Conservation (phyloP, 1,140 invertebrate species). For the Pseudomyrmex cubaensis region DNA sequence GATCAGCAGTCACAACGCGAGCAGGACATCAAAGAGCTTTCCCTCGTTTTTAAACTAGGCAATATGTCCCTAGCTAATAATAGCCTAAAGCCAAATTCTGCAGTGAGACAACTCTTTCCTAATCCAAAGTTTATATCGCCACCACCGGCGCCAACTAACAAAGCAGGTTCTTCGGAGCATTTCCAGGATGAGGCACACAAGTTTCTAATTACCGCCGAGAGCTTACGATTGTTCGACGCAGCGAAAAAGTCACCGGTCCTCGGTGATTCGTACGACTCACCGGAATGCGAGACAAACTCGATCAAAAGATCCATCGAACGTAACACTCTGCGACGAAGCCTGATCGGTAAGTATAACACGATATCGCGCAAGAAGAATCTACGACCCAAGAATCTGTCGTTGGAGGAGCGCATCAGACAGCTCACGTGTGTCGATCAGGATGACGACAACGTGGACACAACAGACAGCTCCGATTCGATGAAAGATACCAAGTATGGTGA, state of each 20-base stretch:
- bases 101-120: conserved; percentile 90
- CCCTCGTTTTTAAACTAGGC: conserved; percentile 87
- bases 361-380: conserved; percentile 80
- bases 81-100: conserved; percentile 89
- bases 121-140: conserved; percentile 86
- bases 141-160: conserved; percentile 84
- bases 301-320: conserved; percentile 89
- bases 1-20: conserved; percentile 28
- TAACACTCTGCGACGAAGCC: conserved; percentile 89
- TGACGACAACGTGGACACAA: conserved; percentile 79
- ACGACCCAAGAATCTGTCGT: conserved; percentile 85
- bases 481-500: conserved; percentile 47
- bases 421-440: conserved; percentile 93
- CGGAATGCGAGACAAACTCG: conserved; percentile 87
- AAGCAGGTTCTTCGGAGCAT: conserved; percentile 72
- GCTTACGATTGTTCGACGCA: conserved; percentile 88
- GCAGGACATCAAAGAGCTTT: conserved; percentile 81
- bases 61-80: conserved; percentile 86
- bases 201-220: conserved; percentile 88
- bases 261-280: conserved; percentile 78
- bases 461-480: conserved; percentile 43
- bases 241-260: conserved; percentile 86
- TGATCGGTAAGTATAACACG: conserved; percentile 88
- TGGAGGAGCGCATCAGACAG: conserved; percentile 92
- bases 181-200: conserved; percentile 79